These are phyloP conservation scores for Pseudorectes ferrugineus DNA, from an alignment of 2,113 vertebrate genomes.

Conservation along the genomic window DNA sequence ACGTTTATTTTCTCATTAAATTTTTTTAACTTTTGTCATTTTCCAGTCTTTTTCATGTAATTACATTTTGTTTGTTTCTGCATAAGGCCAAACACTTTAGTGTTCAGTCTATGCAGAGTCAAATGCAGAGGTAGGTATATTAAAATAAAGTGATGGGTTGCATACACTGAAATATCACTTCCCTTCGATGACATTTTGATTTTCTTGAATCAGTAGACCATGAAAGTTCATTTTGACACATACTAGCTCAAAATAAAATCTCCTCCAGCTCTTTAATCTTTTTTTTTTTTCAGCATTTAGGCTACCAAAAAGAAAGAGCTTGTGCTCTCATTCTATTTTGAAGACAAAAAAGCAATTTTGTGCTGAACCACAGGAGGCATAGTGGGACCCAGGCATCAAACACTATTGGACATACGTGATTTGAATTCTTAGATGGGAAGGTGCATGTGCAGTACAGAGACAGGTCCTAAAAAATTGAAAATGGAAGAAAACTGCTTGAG, in stretches of 20 bases:
- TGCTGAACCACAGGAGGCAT: slow-evolving; percentile 22
- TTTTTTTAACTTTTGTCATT: not conserved
- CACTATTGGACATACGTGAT: not conserved
- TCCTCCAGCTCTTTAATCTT: slow-evolving; percentile 28
- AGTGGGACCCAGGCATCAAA: not conserved
- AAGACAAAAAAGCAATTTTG: slow-evolving; percentile 53
- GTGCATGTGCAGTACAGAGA: not conserved
- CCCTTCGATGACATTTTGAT: slow-evolving; percentile 39
- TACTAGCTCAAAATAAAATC: slow-evolving; percentile 39
- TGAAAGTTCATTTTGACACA: slow-evolving; percentile 50
- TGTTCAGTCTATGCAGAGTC: not conserved
- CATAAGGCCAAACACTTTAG: not conserved
- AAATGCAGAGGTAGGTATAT: not conserved
- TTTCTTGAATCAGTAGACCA: slow-evolving; percentile 32
- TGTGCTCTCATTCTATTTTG: slow-evolving; percentile 14
- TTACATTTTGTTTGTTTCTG: not conserved
- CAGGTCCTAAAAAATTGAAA: not conserved
- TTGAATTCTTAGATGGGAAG: slow-evolving; percentile 16
- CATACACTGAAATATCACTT: slow-evolving; percentile 5
- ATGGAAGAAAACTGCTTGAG: not conserved
- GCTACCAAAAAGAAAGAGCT: slow-evolving; percentile 27
- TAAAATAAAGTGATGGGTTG: slow-evolving; percentile 18
- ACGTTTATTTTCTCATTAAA: not conserved
- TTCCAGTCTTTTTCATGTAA: not conserved
- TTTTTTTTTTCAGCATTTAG: slow-evolving; percentile 14